Conservation (phyloP, 2,888 invertebrate genomes). For the Aspidiotus rigidus region DNA sequence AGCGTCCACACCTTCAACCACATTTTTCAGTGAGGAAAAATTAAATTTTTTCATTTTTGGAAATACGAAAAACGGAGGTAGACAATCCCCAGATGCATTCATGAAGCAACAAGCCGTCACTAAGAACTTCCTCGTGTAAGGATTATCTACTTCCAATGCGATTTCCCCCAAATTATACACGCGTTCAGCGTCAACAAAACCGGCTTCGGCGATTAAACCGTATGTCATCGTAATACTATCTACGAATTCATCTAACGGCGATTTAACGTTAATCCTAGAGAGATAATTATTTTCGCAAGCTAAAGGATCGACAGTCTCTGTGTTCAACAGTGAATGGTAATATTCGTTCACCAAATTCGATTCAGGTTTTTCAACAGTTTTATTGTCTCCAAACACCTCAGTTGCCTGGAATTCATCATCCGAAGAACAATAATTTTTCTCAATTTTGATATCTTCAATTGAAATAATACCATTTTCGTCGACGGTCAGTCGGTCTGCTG, state of each 20-base stretch:
- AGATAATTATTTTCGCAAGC: background rate
- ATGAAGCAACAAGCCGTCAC: slow-evolving; percentile 41
- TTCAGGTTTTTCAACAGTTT: background rate
- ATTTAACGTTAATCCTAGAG: background rate
- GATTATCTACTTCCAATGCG: slow-evolving; percentile 5
- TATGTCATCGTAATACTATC: background rate
- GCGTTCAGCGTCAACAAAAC: background rate
- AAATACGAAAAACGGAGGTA: slow-evolving; percentile 43
- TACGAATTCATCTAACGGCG: background rate
- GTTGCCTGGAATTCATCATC: background rate
- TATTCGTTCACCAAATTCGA: background rate
- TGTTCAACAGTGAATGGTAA: background rate
- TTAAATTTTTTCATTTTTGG: slow-evolving; percentile 39
- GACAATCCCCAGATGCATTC: slow-evolving; percentile 41
- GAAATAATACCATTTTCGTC: background rate
- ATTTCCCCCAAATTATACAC: slow-evolving; percentile 8
- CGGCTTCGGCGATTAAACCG: background rate
- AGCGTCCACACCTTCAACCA: background rate
- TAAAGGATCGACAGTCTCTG: background rate
- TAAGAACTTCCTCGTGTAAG: slow-evolving; percentile 32
- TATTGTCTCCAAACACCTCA: background rate
- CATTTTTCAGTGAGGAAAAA: background rate
- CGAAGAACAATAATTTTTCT: background rate
- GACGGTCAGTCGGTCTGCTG: background rate
- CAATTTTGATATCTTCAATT: background rate